A percentile compares a stretch with the other conserved stretches of the same genome.
Conservation (phyloP, 2,888 invertebrate species). For the Drosophila maculinotata region DNA sequence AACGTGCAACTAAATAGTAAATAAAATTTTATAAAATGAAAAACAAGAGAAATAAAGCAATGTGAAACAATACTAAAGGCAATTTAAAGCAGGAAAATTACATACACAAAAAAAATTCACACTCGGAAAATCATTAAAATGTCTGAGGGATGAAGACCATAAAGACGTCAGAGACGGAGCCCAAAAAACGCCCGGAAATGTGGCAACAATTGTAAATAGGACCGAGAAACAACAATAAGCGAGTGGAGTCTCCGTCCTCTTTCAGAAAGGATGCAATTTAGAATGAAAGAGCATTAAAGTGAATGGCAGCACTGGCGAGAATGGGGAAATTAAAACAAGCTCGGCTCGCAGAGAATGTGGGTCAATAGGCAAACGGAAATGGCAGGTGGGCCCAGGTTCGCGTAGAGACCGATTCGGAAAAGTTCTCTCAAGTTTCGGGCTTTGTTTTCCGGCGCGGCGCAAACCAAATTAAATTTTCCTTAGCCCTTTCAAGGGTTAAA, state of each 20-base stretch:
- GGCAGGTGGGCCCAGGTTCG: constrained; percentile 42
- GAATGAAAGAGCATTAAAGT: constrained; percentile 70
- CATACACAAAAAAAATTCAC: constrained; percentile 59
- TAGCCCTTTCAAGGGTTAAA: constrained; percentile 33
- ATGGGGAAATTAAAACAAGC: constrained; percentile 72
- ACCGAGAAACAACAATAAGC: constrained; percentile 39
- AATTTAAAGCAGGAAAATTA: constrained; percentile 69
- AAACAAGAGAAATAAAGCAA: constrained; percentile 48
- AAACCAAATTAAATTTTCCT: constrained; percentile 67
- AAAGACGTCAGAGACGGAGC: constrained; percentile 21
- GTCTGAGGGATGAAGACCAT: constrained; percentile 62
- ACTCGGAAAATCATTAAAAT: constrained; percentile 75
- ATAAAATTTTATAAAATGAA: constrained; percentile 42
- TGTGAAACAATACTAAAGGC: constrained; percentile 50
- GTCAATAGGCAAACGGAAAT: constrained; percentile 56
- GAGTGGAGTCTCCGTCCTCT: constrained; percentile 4
- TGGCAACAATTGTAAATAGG: constrained; percentile 70
- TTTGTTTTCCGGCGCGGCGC: constrained; percentile 48
- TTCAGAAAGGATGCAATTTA: constrained; percentile 72
- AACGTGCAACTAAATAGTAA: constrained; percentile 46
- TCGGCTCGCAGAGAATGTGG: constrained; percentile 52
- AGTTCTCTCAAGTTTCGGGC: constrained; percentile 43
- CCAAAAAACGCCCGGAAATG: constrained; percentile 64
- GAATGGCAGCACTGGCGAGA: constrained; percentile 57
- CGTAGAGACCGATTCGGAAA: constrained; percentile 19